Evolutionary conservation across 1,140 invertebrate genomes (phyloP), one percentile per base, ranked within the genome.

Genomic region (Zaprionus nigranus): DNA sequence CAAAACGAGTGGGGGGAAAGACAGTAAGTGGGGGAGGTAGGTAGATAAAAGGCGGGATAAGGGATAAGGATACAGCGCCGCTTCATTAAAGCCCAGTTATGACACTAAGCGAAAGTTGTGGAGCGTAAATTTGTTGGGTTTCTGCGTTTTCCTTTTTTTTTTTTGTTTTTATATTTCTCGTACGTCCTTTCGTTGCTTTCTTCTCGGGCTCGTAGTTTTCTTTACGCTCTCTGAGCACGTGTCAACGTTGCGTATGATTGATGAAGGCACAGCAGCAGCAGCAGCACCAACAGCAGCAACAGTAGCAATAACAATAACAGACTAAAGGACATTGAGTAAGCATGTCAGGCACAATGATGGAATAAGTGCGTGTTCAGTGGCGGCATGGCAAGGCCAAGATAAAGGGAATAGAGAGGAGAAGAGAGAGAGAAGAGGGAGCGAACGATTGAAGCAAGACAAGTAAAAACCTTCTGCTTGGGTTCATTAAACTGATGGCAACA

Each of bases 191-290:
- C 26, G 15, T 58, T 30, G 59, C 43, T 40, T 66, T 75, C 60
- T 38, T 53, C 26, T 51, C 28, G 22, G 22, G 22, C 49, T 49
- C 28, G 72, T 75, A 70, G 66, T 75, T 75, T 75, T 63, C 66
- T 75, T 75, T 70, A 70, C 59, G 72, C 66, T 68, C 26, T 63
- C 49, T 60, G 67, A 65, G 58, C 82, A 86, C 82, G 82, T 86
- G 83, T 81, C 85, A 81, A 81, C 84, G 75, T 85, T 90, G 85
- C 84, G 84, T 88, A 88, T 88, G 84, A 88, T 88, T 88, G 84
- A 88, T 88, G 84, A 90, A 90, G 78, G 72, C 75, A 54, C 53
- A 57, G 60, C 53, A 46, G 9, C 57, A 66, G 22, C 22, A 24
- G 1, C 24, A 46, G 20, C n/a, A n/a, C n/a, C n/a, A n/a, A n/a